phyloP scores from a whole-genome alignment of 2,888 invertebrate genomes.

The Acrocyrtus sp. region DNA sequence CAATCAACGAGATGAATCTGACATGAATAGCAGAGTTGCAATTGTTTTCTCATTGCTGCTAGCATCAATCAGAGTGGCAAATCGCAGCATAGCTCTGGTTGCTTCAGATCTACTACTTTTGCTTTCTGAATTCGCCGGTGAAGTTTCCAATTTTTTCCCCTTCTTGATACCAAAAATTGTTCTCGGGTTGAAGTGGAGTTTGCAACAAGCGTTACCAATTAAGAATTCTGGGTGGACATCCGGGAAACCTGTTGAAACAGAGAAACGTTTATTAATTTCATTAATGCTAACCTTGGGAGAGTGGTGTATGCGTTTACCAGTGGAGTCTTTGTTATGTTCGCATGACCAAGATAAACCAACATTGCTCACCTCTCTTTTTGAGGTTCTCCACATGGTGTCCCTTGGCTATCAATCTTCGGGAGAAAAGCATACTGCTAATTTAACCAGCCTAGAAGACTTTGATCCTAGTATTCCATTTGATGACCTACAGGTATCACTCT shows the following conservation, averaged over 20 bases:
- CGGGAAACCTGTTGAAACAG: slow-evolving; percentile 68
- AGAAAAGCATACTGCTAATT: slow-evolving; percentile 53
- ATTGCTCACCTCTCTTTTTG: slow-evolving; percentile 77
- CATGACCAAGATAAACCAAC: slow-evolving; percentile 67
- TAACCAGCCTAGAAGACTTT: slow-evolving; percentile 75
- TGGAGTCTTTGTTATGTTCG: slow-evolving; percentile 64
- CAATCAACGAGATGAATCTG: slow-evolving; percentile 66
- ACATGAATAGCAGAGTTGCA: slow-evolving; percentile 76
- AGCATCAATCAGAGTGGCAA: slow-evolving; percentile 78
- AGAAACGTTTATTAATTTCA: slow-evolving; percentile 79
- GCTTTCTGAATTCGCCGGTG: slow-evolving; percentile 81
- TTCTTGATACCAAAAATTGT: slow-evolving; percentile 75
- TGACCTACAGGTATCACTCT: slow-evolving; percentile 69
- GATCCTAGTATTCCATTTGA: slow-evolving; percentile 79
- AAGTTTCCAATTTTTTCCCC: slow-evolving; percentile 78
- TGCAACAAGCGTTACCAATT: slow-evolving; percentile 56
- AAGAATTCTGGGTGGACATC: slow-evolving; percentile 65
- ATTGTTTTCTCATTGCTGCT: slow-evolving; percentile 73
- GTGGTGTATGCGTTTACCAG: slow-evolving; percentile 86
- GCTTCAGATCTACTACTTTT: slow-evolving; percentile 83
- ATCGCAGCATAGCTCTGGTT: slow-evolving; percentile 83
- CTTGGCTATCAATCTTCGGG: slow-evolving; percentile 55
- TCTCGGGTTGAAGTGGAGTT: slow-evolving; percentile 65
- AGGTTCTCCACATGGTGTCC: slow-evolving; percentile 58
- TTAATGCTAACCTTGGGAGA: slow-evolving; percentile 90